Base-by-base conservation (phyloP, 2,888 invertebrate species). In the Euplagia quadripunctaria region DNA sequence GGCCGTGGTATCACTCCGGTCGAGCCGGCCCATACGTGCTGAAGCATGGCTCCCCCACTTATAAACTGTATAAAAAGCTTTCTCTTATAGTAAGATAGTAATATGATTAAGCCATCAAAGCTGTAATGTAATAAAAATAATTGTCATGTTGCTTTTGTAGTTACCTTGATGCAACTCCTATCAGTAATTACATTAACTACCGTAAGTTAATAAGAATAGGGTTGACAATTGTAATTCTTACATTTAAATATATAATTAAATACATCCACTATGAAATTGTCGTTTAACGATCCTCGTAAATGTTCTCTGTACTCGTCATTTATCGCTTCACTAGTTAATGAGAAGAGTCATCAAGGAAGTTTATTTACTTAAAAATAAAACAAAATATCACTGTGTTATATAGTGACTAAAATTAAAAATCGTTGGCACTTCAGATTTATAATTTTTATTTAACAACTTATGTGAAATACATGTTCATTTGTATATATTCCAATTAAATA, bases 311-410 rank as follows among this genome's bases (percentile, higher is more conserved):
- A 58, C 65, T 68, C 66, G 65, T 77, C 78, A 73, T 84, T 83
- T 83, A 81, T 77, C 70, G 75, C 74, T 77, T 79, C 71, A 73
- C 55, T 64, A 77, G 70, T 75, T 85, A 83, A 81, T 83, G 76
- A 76, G 76, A 42, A 75, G 31, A 74, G 70, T 55, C 68, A 72
- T 78, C 76, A 73, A 71, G 65, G 72, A 81, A 76, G 70, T 75
- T 70, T 68, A 72, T 67, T 64, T 16, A 43, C 43, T 55, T 67
- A 20, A 66, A 66, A 67, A 67, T 49, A 67, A 64, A 72, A 72
- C 46, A 55, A 68, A 64, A 46, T 0, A 12, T 17, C 58, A 51
- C 20, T 43, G 52, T 43, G 52, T 68, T 31, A 12, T 16, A 52
- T 55, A 16, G 64, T 66, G 46, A 64, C 11, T 14, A 52, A 69